A percentile compares a stretch with the other conserved stretches of the same genome.
These are phyloP conservation scores for Abrostola tripartita DNA, from an alignment of 2,888 invertebrate genomes.

Conservation along the genomic window DNA sequence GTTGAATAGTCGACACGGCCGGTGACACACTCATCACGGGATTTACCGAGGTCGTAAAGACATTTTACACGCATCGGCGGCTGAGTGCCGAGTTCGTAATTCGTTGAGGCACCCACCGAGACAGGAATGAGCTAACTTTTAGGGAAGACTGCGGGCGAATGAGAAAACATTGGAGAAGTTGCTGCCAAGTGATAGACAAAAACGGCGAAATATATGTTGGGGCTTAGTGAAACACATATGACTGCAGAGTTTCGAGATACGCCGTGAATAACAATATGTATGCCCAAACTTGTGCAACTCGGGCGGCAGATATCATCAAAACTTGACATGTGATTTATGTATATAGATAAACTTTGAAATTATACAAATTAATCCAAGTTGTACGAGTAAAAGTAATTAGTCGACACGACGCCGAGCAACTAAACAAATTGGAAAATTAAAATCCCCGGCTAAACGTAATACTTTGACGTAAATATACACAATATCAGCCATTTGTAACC, in stretches of 20 bases:
- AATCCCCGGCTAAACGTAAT: slow-evolving; percentile 15
- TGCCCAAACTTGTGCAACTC: slow-evolving; percentile 67
- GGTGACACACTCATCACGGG: slow-evolving; percentile 70
- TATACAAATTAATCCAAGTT: slow-evolving; percentile 63
- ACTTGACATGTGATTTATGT: slow-evolving; percentile 68
- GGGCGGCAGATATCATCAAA: slow-evolving; percentile 64
- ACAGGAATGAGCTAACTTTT: slow-evolving; percentile 84
- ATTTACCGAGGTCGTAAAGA: slow-evolving; percentile 79
- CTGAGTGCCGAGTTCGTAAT: slow-evolving; percentile 81
- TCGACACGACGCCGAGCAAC: slow-evolving; percentile 27
- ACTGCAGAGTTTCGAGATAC: slow-evolving; percentile 74
- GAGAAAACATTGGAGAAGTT: slow-evolving; percentile 85
- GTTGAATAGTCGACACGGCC: slow-evolving; percentile 51
- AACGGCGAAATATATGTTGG: slow-evolving; percentile 77
- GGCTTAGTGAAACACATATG: slow-evolving; percentile 77
- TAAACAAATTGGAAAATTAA: slow-evolving; percentile 19
- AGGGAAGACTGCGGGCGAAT: slow-evolving; percentile 77
- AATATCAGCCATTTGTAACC: slow-evolving; percentile 50
- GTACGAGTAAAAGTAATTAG: slow-evolving; percentile 57
- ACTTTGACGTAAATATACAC: slow-evolving; percentile 39
- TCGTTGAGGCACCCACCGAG: slow-evolving; percentile 77
- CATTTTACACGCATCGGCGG: slow-evolving; percentile 85
- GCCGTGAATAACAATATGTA: slow-evolving; percentile 76
- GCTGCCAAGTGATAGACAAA: slow-evolving; percentile 80
- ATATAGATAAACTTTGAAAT: slow-evolving; percentile 65